Base-by-base conservation (phyloP, 2,113 vertebrate genomes). In the Dipodomys spectabilis region DNA sequence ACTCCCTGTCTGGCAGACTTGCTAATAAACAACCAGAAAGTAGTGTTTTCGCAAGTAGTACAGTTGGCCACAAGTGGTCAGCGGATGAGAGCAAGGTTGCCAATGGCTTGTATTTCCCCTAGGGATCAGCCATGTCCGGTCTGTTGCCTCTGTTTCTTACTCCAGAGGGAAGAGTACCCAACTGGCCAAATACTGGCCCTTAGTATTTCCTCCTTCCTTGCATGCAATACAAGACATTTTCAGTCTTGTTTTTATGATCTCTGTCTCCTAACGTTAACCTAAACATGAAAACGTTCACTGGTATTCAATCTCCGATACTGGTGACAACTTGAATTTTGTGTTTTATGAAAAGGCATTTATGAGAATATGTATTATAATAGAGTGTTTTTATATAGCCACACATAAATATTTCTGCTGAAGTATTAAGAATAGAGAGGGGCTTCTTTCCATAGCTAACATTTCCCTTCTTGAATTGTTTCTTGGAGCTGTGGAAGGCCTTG, bases 321-420 rank as follows among this genome's bases (percentile, higher is more conserved):
- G 88, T 92, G 68, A 75, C 78, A 78, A 85, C 89, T 72, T 94
- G 92, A 45, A 85, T 4, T 95, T 96, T 94, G 77, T 96, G 96
- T 92, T 97, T 94, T 94, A 0, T 62, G 80, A 92, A 85, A 92
- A 94, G 92, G 67, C 27, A 7, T 92, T 96, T 94, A 84, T 93
- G 93, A 91, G 60, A 44, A 91, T 88, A 82, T 92, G 75, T 95
- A 93, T 91, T 94, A 83, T 95, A 95, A 95, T 85, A 74, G 81
- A 94, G 53, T 83, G 68, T 95, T 83, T 12, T 0, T 85, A 79
- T 85, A 72, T 88, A 85, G 60, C 57, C 72, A 92, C 64, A 80
- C 32, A 69, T 82, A 90, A 75, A 19, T 80, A 78, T 90, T 93
- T 96, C 95, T 88, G 93, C 93, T 72, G 78, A 96, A 91, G 92